Conservation (phyloP, 2,888 invertebrate species). For the Autographa pulchrina region DNA sequence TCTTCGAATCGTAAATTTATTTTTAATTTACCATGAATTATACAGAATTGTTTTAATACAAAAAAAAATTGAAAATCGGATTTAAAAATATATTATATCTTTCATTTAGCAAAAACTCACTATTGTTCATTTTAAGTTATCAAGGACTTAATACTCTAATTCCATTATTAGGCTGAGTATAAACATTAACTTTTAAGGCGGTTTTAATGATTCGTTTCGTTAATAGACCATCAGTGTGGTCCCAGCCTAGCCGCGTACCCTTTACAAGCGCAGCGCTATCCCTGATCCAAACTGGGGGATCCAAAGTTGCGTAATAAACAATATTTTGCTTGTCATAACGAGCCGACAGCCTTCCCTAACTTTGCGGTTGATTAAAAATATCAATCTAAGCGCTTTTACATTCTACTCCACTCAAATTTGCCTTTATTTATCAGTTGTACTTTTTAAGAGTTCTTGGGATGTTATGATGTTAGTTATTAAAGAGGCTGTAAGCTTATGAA, state of each 20-base stretch:
- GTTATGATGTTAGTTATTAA: slow-evolving; percentile 25
- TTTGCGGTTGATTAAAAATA: slow-evolving; percentile 77
- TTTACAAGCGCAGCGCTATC: slow-evolving; percentile 59
- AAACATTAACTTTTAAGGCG: not conserved
- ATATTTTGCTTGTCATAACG: slow-evolving; percentile 73
- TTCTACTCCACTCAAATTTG: slow-evolving; percentile 40
- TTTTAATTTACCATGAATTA: too few relatives aligned
- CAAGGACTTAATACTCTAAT: not conserved
- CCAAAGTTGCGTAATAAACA: slow-evolving; percentile 72
- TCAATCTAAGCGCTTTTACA: slow-evolving; percentile 67
- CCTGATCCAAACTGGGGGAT: slow-evolving; percentile 51
- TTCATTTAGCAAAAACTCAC: too few relatives aligned
- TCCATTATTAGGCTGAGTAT: not conserved
- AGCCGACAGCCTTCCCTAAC: slow-evolving; percentile 62
- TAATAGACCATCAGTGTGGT: slow-evolving; percentile 36
- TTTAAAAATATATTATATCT: too few relatives aligned
- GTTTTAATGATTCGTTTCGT: not conserved
- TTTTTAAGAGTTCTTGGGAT: slow-evolving; percentile 31
- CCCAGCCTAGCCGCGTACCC: slow-evolving; percentile 39
- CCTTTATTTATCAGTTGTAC: slow-evolving; percentile 46
- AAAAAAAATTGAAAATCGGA: too few relatives aligned
- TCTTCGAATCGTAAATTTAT: too few relatives aligned
- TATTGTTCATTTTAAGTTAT: too few relatives aligned
- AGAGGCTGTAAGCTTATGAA: slow-evolving; percentile 30
- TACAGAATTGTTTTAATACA: too few relatives aligned